Base-by-base conservation (phyloP, 2,797 vertebrate species). In the Sarcophilus harrisii region DNA sequence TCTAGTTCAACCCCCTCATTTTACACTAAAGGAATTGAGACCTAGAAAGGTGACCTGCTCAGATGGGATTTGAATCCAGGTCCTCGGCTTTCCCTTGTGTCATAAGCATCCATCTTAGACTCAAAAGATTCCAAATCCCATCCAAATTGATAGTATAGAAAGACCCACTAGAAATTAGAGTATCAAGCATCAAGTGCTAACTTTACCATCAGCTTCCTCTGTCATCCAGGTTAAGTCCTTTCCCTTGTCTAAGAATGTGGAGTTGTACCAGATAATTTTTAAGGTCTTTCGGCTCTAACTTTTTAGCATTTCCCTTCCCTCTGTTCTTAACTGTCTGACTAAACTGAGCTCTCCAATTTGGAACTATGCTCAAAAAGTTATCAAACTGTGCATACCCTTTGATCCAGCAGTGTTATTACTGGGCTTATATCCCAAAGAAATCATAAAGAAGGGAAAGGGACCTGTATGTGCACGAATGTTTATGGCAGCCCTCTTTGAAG, bases 271-370 rank as follows among this genome's bases (percentile, higher is more conserved):
- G 73, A 21, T 49, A 24, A 87, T 49, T 87, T 81, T 45, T 38
- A 27, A 58, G 55, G 27, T 0, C 6, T n/a, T 92, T 45, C 0
- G 2, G 6, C 57, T 52, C 29, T 54, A 49, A 38, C 58, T 49
- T 45, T 29, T 45, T 87, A 49, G 38, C 45, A 49, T 5, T 4
- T 21, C 29, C 54, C 16, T 1, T 30, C 12, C 90, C 5, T 2
- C 1, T 1, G 0, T 18, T 11, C 24, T 16, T 0, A 3, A 2
- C 6, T 58, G 30, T 45, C 8, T 45, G 73, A 9, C 9, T 87
- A 28, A 81, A 87, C n/a, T 54, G 0, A 38, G 55, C 3, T 81
- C 90, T 62, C 73, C n/a, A n/a, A n/a, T n/a, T n/a, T n/a, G n/a
- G n/a, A n/a, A n/a, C n/a, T n/a, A n/a, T n/a, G n/a, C n/a, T n/a